These are phyloP conservation scores for Odontocolon sp. DNA, from an alignment of 2,888 invertebrate species.

Conservation along the genomic window DNA sequence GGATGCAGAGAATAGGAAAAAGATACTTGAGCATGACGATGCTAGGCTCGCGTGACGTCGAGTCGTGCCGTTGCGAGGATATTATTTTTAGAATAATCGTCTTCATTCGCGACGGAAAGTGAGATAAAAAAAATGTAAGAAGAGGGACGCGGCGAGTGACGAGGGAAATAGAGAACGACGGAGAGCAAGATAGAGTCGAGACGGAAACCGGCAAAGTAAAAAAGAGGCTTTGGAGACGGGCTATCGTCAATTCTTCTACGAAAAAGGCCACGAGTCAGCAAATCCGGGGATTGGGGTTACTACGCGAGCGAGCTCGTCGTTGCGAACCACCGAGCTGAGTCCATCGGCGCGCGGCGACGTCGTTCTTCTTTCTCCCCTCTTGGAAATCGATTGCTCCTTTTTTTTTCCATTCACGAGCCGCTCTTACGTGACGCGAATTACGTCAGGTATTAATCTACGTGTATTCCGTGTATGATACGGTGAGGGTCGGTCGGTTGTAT, in stretches of 20 bases:
- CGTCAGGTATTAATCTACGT: constrained; percentile 37
- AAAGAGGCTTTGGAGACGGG: constrained; percentile 28
- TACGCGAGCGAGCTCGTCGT: constrained; percentile 40
- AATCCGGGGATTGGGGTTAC: constrained; percentile 58
- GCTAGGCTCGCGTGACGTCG: constrained; percentile 18
- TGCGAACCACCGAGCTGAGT: constrained; percentile 36
- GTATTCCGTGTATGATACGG: constrained; percentile 1
- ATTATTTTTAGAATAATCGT: constrained; percentile 36
- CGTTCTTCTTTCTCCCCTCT: constrained; percentile 28
- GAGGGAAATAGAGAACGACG: neutral
- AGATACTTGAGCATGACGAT: constrained; percentile 14
- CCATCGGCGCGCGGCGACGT: constrained; percentile 34
- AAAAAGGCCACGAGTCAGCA: constrained; percentile 49
- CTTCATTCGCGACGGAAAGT: neutral
- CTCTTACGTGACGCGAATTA: constrained; percentile 55
- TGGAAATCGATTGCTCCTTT: constrained; percentile 66
- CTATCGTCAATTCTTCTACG: constrained; percentile 23
- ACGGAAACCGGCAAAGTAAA: constrained; percentile 11
- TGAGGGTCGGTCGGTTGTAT: constrained; percentile 11
- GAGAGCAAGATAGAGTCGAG: constrained; percentile 9
- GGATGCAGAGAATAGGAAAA: neutral
- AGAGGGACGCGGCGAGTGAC: neutral
- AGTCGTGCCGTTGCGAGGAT: constrained; percentile 12
- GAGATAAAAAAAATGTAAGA: neutral
- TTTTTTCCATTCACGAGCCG: constrained; percentile 72